Conservation (phyloP, 2,797 vertebrate genomes). For the Anguilla obscura region DNA sequence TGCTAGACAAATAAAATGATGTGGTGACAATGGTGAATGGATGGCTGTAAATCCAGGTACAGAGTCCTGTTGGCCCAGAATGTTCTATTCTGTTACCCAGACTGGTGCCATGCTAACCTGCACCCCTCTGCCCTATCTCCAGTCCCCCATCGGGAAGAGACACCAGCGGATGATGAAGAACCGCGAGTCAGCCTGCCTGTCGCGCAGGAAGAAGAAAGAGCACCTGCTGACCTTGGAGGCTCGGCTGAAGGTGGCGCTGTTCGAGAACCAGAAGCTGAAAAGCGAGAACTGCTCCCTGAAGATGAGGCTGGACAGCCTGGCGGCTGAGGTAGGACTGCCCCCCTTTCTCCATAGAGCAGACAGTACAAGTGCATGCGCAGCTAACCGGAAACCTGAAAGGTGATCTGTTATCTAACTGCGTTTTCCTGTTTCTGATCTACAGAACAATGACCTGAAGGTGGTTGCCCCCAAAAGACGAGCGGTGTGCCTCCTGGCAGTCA, state of each 20-base stretch:
- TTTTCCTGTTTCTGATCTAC: conserved; percentile 22
- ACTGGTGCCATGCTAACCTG: background rate
- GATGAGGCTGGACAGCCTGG: conserved; percentile 85
- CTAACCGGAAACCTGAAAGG: background rate
- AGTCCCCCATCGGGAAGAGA: conserved; percentile 82
- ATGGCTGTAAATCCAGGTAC: background rate
- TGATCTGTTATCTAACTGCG: background rate
- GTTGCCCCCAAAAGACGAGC: conserved; percentile 86
- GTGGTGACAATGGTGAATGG: background rate
- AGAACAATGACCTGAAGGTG: conserved; percentile 86
- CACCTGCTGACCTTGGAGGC: conserved; percentile 88
- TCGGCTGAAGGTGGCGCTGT: conserved; percentile 81
- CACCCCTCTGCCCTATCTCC: background rate
- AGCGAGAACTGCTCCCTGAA: conserved; percentile 89
- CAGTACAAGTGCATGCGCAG: background rate
- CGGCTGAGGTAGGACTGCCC: conserved; percentile 77
- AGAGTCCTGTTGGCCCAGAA: background rate
- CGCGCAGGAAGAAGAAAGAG: conserved; percentile 95
- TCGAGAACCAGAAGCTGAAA: conserved; percentile 88
- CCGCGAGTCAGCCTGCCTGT: conserved; percentile 91
- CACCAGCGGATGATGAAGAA: conserved; percentile 99
- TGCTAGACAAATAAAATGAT: background rate
- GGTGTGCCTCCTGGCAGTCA: conserved; percentile 86
- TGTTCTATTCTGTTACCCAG: background rate
- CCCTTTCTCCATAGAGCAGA: background rate